Percentiles rank a stretch among this genome's conserved stretches.
Conservation (phyloP, 2,888 invertebrate species). For the Spatulosminthurus flaviceps region DNA sequence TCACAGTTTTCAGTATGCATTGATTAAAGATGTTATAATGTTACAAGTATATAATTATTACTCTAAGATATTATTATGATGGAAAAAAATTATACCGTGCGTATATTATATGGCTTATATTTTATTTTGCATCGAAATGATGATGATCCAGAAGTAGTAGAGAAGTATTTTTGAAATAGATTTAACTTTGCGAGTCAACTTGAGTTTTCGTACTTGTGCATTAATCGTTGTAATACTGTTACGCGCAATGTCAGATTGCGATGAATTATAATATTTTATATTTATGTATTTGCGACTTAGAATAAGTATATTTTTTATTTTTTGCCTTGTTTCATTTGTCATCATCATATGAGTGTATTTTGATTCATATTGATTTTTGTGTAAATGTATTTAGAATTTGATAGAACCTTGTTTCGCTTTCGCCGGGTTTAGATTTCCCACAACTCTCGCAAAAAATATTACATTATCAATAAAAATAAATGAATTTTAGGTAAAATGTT, state of each 20-base stretch:
- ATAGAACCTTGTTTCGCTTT: constrained; percentile 48
- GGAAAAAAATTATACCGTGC: constrained; percentile 20
- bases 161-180: constrained; percentile 44
- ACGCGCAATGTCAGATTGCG: constrained; percentile 32
- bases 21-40: constrained; percentile 37
- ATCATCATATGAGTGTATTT: constrained; percentile 27
- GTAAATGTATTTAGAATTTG: constrained; percentile 29
- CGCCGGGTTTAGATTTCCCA: constrained; percentile 40
- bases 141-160: constrained; percentile 33
- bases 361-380: constrained; percentile 23
- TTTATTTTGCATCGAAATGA: constrained; percentile 41
- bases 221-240: constrained; percentile 43
- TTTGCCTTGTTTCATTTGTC: constrained; percentile 45
- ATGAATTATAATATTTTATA: constrained; percentile 41
- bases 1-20: constrained; percentile 45
- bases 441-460: constrained; percentile 40
- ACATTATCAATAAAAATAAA: constrained; percentile 41
- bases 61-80: constrained; percentile 24
- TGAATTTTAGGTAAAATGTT: constrained; percentile 43
- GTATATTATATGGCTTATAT: constrained; percentile 28
- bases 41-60: constrained; percentile 35
- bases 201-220: constrained; percentile 38
- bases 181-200: constrained; percentile 38
- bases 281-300: constrained; percentile 42
- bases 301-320: constrained; percentile 42